Evolutionary conservation across 2,888 invertebrate genomes (phyloP), one percentile per base, ranked within the genome.

Genomic region (Rhyacophila evoluta): DNA sequence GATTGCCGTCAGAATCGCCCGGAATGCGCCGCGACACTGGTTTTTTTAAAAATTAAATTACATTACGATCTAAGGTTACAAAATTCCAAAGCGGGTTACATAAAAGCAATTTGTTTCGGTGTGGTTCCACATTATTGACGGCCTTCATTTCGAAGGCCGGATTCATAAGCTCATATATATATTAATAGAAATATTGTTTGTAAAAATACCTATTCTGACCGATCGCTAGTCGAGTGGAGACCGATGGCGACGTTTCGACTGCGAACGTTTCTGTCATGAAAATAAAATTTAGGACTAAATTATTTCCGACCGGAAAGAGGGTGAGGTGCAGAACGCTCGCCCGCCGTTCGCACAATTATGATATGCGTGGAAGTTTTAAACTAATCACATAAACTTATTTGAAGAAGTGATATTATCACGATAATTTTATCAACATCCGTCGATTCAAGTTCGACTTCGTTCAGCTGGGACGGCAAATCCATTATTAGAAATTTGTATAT

Each of bases 391-490:
- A 55, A 55, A 55, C 55, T 55, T 55, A 55, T 55, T 55, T 55
- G 55, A 55, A 55, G 55, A 19, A 55, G 55, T 55, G 55, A 55
- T 55, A 55, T 19, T 55, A 55, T 55, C 55, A 55, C 55, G 55
- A 55, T 55, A 55, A 19, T 55, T 55, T 55, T 55, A 55, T 55
- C 75, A 33, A 37, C 33, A 36, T 70, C 71, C 69, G 68, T 41
- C 41, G 36, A 39, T 37, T 19, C 15, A 2, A 25, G 55, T 10
- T 55, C 55, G 28, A 75, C 77, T 77, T 80, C 77, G 73, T 79
- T 79, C 78, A 78, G 80, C 80, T 82, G 77, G 82, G 82, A 82
- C 82, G 82, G 82, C 80, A 82, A 80, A 82, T 80, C 82, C 82
- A 77, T 77, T 75, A 74, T 70, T 79, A 67, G 79, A 77, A 74